Conservation (phyloP, 2,113 vertebrate genomes). For the Sigmodon hispidus region DNA sequence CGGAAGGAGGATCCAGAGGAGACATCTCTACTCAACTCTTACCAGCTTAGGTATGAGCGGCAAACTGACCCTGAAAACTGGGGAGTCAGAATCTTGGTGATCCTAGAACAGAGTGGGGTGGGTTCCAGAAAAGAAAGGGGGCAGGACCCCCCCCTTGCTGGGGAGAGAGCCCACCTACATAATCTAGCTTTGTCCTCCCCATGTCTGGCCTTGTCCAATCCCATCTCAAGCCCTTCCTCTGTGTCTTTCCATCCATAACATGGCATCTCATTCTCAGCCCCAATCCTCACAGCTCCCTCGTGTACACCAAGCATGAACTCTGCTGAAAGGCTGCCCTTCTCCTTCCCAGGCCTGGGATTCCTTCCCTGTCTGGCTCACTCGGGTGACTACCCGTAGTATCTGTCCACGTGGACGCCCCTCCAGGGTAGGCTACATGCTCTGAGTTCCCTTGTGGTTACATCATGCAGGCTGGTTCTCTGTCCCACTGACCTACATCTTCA, state of each 20-base stretch:
- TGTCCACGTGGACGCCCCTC: neutral
- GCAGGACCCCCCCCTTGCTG: neutral
- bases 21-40: neutral
- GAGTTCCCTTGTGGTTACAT: rapidly evolving
- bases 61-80: neutral
- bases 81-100: neutral
- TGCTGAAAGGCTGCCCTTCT: neutral
- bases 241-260: neutral
- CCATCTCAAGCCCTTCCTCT: neutral
- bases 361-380: neutral
- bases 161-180: rapidly evolving
- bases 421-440: neutral
- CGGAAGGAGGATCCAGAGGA: neutral
- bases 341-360: neutral
- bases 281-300: neutral
- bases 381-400: neutral
- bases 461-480: neutral
- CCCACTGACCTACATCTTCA: neutral
- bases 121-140: neutral
- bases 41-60: neutral
- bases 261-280: neutral
- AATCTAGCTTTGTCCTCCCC: too few relatives aligned
- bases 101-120: neutral
- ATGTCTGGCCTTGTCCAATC: neutral
- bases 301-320: neutral